Percentiles rank a stretch among this genome's conserved stretches.
Evolutionary conservation across 30 jellyfish, hydroid and myxozoan species (phyloP).

Genomic region (Aurelia aurita): DNA sequence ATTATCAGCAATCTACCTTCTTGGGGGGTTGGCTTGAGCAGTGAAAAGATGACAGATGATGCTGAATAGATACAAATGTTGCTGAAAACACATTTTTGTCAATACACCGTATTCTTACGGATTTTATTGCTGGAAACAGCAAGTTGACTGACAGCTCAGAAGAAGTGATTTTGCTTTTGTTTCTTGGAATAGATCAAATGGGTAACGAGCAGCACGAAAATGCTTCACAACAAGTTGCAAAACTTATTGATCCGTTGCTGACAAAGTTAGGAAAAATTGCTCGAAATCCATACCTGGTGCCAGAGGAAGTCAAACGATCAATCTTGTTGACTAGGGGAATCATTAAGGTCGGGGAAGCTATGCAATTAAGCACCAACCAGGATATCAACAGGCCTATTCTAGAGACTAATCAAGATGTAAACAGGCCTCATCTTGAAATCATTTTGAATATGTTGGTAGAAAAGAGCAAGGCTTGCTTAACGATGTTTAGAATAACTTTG

Average conservation of each 20-base stretch:
- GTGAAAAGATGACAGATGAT: neutral
- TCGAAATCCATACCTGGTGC: conserved; percentile 24
- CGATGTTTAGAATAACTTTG: neutral
- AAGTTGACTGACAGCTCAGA: conserved; percentile 3
- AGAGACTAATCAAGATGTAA: neutral
- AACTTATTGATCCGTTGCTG: neutral
- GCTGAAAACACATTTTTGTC: no score
- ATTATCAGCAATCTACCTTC: neutral
- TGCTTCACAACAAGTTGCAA: neutral
- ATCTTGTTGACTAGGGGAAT: neutral
- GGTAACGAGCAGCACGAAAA: neutral
- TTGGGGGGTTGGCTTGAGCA: neutral
- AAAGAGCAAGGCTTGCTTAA: neutral
- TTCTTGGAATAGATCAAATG: conserved; percentile 11
- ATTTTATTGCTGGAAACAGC: conserved; percentile 11
- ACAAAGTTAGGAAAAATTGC: conserved; percentile 15
- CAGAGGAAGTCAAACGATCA: conserved; percentile 8
- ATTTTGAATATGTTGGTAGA: conserved; percentile 9
- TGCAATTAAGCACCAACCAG: neutral
- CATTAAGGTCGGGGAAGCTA: neutral
- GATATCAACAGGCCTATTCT: neutral
- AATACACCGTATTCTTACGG: neutral
- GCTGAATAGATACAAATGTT: neutral
- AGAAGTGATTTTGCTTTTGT: conserved; percentile 21
- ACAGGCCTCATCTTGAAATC: neutral